phyloP scores from a whole-genome alignment of 2,113 vertebrate genomes.

The Percopsis transmontana region DNA sequence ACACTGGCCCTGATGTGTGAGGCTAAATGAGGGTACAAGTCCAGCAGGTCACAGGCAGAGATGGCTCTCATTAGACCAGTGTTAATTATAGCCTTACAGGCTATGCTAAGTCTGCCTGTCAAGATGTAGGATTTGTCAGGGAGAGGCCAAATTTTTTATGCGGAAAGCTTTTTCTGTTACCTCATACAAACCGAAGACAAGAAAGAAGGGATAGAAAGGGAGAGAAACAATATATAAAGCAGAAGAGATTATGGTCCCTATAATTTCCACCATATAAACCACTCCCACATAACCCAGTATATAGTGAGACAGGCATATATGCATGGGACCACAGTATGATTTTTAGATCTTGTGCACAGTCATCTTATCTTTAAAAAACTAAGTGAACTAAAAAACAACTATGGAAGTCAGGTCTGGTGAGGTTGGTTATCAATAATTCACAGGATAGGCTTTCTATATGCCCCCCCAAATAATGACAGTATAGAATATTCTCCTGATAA shows the following conservation, averaged over 20 bases:
- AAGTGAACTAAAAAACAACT: conserved; percentile 23
- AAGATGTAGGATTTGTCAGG: conserved; percentile 33
- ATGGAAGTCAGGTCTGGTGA: conserved; percentile 25
- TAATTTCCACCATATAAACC: background rate
- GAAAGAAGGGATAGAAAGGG: background rate
- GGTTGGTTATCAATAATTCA: conserved; percentile 61
- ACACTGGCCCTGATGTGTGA: conserved; percentile 41
- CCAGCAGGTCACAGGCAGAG: conserved; percentile 33
- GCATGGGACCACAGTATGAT: background rate
- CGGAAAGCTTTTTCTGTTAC: background rate
- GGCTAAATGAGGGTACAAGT: conserved; percentile 31
- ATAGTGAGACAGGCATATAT: conserved; percentile 6
- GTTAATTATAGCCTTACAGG: conserved; percentile 49
- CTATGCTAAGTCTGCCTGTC: conserved; percentile 47
- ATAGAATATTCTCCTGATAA: conserved; percentile 41
- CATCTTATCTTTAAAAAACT: conserved; percentile 22
- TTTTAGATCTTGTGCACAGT: conserved; percentile 12
- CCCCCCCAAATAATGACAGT: conserved; percentile 48
- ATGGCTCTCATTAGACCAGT: conserved; percentile 41
- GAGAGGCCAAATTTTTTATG: conserved; percentile 6
- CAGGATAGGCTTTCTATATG: conserved; percentile 42
- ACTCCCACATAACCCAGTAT: background rate
- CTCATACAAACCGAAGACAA: background rate
- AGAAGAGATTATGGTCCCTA: background rate
- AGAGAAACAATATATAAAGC: background rate